Evolutionary conservation across 2,888 invertebrate genomes (phyloP).

Genomic region (Cartodere bifasciata): DNA sequence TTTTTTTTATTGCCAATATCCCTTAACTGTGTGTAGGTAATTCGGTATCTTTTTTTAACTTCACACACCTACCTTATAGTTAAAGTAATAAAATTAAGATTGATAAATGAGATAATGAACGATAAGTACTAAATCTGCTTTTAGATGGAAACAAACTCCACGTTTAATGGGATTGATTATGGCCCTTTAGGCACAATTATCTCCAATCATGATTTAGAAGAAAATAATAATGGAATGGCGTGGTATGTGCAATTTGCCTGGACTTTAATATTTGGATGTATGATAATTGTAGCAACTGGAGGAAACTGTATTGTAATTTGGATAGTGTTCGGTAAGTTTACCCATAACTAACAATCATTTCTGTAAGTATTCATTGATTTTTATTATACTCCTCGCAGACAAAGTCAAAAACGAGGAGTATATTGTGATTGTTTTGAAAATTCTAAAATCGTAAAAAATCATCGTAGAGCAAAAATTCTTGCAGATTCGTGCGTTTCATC

Average conservation of each 20-base stretch:
- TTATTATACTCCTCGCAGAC: too few species aligned
- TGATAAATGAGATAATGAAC: neutral
- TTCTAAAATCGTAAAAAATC: too few species aligned
- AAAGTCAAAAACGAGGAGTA: too few species aligned
- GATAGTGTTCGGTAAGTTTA: constrained; percentile 74
- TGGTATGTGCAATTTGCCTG: constrained; percentile 56
- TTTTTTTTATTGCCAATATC: too few species aligned
- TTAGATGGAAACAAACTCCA: constrained; percentile 14
- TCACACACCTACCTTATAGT: too few species aligned
- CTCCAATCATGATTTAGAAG: constrained; percentile 5
- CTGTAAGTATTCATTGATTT: too few species aligned
- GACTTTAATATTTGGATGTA: constrained; percentile 61
- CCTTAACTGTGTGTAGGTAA: too few species aligned
- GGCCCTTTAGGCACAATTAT: constrained; percentile 17
- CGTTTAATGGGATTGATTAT: constrained; percentile 22
- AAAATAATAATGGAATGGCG: constrained; percentile 32
- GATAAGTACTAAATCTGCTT: constrained; percentile 1
- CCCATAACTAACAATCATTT: too few species aligned
- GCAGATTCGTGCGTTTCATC: too few species aligned
- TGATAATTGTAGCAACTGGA: constrained; percentile 67
- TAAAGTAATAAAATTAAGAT: constrained; percentile 1
- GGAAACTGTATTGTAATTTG: constrained; percentile 88
- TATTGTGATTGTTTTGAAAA: too few species aligned
- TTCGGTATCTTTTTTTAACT: too few species aligned
- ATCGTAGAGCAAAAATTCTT: too few species aligned